These are phyloP conservation scores for Hecatera dysodea DNA, from an alignment of 2,888 invertebrate genomes.

Conservation along the genomic window DNA sequence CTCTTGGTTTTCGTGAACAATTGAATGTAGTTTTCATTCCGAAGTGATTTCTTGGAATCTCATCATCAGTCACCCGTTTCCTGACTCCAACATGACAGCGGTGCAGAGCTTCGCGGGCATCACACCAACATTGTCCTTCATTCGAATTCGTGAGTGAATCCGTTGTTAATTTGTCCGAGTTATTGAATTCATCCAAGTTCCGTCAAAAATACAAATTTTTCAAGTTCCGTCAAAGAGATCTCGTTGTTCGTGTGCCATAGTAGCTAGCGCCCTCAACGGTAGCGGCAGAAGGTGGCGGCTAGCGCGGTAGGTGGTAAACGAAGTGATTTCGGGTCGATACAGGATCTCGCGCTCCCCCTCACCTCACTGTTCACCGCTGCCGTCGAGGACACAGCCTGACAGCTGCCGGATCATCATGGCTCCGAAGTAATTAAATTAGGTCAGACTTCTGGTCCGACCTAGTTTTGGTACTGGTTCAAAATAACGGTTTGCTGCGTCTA, in stretches of 20 bases:
- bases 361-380: too few species aligned
- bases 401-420: too few species aligned
- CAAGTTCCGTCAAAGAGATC: neutral
- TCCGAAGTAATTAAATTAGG: too few species aligned
- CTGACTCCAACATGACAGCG: neutral
- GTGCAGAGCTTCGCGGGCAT: neutral
- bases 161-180: neutral
- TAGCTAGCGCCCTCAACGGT: neutral
- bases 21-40: neutral
- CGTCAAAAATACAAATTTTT: neutral
- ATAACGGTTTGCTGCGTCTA: too few species aligned
- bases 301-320: neutral
- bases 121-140: neutral
- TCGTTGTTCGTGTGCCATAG: neutral
- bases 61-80: neutral
- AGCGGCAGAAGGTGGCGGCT: neutral
- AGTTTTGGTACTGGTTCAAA: too few species aligned
- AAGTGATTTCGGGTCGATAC: neutral
- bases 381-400: too few species aligned
- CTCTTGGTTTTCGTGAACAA: neutral
- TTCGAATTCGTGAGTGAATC: slow-evolving; percentile 11
- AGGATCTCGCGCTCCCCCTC: neutral
- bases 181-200: too few species aligned
- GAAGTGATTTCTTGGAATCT: neutral
- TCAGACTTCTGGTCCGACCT: too few species aligned